Evolutionary conservation across 2,888 invertebrate species (phyloP).

Genomic region (Pharmacophagus antenor): DNA sequence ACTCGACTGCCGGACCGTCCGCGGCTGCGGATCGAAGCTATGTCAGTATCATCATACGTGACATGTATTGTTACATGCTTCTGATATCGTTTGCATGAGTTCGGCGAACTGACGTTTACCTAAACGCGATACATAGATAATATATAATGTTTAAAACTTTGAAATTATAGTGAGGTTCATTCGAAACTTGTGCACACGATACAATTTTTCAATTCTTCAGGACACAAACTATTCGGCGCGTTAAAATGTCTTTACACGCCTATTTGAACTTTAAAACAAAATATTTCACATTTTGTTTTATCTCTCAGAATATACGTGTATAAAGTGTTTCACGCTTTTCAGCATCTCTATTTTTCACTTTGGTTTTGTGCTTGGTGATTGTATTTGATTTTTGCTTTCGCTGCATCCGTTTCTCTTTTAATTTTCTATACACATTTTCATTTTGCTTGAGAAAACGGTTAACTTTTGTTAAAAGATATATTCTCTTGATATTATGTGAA

Average conservation of each 20-base stretch:
- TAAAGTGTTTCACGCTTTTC: constrained; percentile 19
- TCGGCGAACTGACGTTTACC: background rate
- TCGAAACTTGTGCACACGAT: constrained; percentile 24
- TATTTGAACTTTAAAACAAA: background rate
- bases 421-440: constrained; percentile 9
- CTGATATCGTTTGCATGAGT: constrained; percentile 18
- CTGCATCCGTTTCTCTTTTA: constrained; percentile 11
- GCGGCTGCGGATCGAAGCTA: constrained; percentile 90
- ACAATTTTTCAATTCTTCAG: background rate
- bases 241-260: constrained; percentile 15
- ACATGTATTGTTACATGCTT: constrained; percentile 22
- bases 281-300: background rate
- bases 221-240: background rate
- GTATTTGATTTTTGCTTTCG: constrained; percentile 26
- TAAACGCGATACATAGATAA: background rate
- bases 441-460: background rate
- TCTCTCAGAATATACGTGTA: background rate
- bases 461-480: too few relatives aligned
- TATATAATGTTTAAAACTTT: background rate
- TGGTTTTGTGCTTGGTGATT: constrained; percentile 24
- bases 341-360: constrained; percentile 5
- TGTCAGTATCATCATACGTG: constrained; percentile 65
- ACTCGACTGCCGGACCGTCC: constrained; percentile 93
- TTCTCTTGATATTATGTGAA: too few relatives aligned
- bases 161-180: background rate